Evolutionary conservation across 2,797 vertebrate genomes (phyloP), one percentile per base, ranked within the genome.

Genomic region (Phoebastria nigripes): DNA sequence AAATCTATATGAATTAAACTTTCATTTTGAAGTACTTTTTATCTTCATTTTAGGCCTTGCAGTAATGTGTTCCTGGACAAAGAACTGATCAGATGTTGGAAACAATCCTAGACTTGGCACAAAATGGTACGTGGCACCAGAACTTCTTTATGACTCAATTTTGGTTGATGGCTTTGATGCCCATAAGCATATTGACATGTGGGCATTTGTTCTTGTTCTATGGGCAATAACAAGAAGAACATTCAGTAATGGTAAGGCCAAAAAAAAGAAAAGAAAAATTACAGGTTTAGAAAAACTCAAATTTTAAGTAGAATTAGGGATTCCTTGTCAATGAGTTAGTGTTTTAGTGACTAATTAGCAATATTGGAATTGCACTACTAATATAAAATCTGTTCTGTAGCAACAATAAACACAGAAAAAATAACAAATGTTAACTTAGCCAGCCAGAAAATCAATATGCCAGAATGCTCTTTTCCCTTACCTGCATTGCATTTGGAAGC

Each of bases 41-140:
- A 61, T 29, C 21, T 47, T n/a, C 49, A 92, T 79, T 37, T 77
- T 93, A 98, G 98, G 98, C 72, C 93, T 99, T 96, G 98, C 98
- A 59, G 98, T 98, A 85, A 98, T 96, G 35, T 96, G 97, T 97
- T 98, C 96, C 55, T 98, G 98, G 90, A 98, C 97, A 70, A 98
- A 96, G 15, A 98, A 99, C 95, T 98, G 98, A 96, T 96, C 98
- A 54, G 98, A 98, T 84, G 96, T 98, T 84, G 98, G 98, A 56
- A 99, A 98, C 91, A 98, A 98, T 92, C 98, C 98, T 29, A 98
- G 98, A 11, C 98, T 98, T 63, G 98, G 98, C 71, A 99, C 97
- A 54, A 99, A 98, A 93, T 98, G 98, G 49, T 98, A 98, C 90
- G 97, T 98, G 98, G 98, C 98, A 42, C 98, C 98, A 11, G 98